A percentile compares a stretch with the other conserved stretches of the same genome.
These are phyloP conservation scores for Bombyx mori DNA, from an alignment of 1,140 invertebrate species.

Conservation along the genomic window DNA sequence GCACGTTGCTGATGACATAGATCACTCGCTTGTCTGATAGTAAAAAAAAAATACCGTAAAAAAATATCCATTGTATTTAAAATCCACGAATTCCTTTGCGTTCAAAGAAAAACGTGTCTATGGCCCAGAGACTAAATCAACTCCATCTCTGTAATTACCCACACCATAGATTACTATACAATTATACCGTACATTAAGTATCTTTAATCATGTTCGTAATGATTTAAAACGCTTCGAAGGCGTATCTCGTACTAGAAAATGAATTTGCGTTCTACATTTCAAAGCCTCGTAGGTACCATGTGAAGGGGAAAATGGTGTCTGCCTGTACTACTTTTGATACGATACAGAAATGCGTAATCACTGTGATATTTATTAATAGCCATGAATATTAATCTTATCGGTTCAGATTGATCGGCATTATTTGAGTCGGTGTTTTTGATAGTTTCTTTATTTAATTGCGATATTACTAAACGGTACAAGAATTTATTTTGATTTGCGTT, in stretches of 20 bases:
- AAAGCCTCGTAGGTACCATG: neutral
- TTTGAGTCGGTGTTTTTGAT: too few species aligned
- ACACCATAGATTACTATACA: neutral
- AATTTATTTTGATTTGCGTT: too few species aligned
- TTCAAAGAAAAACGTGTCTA: neutral
- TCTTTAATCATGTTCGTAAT: conserved; percentile 3
- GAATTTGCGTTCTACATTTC: neutral
- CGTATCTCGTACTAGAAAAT: conserved; percentile 1
- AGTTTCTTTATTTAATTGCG: too few species aligned
- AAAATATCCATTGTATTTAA: too few species aligned
- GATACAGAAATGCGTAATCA: neutral
- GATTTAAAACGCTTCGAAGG: conserved; percentile 1
- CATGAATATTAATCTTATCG: too few species aligned
- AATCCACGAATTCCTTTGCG: too few species aligned
- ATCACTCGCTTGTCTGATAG: too few species aligned
- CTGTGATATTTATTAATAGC: neutral
- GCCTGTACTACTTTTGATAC: neutral
- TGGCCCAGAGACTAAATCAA: neutral
- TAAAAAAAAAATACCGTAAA: too few species aligned
- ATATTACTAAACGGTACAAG: too few species aligned
- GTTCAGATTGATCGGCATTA: too few species aligned
- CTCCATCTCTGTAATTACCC: neutral
- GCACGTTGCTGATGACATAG: too few species aligned
- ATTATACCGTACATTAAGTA: conserved; percentile 1
- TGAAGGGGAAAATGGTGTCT: conserved; percentile 1